Conservation (phyloP, 2,888 invertebrate species). For the Brachylomia viminalis region DNA sequence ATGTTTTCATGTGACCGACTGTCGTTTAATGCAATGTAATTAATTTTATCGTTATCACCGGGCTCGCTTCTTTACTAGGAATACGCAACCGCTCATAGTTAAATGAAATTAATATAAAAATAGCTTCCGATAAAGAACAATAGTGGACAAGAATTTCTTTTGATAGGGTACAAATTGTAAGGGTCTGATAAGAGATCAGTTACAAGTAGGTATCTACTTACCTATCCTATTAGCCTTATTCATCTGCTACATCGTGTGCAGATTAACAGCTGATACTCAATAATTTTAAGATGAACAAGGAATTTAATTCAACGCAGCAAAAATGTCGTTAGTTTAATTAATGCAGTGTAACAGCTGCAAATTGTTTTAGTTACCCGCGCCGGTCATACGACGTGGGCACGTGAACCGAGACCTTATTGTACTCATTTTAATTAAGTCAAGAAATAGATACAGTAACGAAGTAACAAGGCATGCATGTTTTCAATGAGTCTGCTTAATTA, state of each 20-base stretch:
- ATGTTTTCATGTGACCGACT: constrained; percentile 62
- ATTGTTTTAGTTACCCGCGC: constrained; percentile 58
- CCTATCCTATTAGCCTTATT: constrained; percentile 32
- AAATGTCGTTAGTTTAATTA: constrained; percentile 66
- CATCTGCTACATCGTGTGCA: constrained; percentile 41
- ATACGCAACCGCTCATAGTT: constrained; percentile 17
- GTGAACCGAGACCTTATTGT: constrained; percentile 64
- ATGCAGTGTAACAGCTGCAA: constrained; percentile 65
- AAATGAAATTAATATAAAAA: constrained; percentile 33
- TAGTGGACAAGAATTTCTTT: constrained; percentile 41
- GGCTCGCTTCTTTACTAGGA: constrained; percentile 49
- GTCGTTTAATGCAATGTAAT: constrained; percentile 64
- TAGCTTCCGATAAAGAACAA: constrained; percentile 39
- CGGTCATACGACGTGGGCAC: constrained; percentile 49
- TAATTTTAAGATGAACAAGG: constrained; percentile 58
- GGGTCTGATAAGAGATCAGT: constrained; percentile 44
- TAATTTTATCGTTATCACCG: constrained; percentile 51
- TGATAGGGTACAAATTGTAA: constrained; percentile 48
- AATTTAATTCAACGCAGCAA: constrained; percentile 62
- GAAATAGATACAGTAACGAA: constrained; percentile 57
- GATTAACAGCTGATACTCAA: constrained; percentile 65
- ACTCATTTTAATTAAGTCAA: constrained; percentile 61
- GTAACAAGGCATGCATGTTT: constrained; percentile 56
- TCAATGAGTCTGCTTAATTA: constrained; percentile 74
- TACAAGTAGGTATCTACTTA: constrained; percentile 2